Evolutionary conservation across 2,888 invertebrate genomes (phyloP).

Genomic region (Epiblema foenella): DNA sequence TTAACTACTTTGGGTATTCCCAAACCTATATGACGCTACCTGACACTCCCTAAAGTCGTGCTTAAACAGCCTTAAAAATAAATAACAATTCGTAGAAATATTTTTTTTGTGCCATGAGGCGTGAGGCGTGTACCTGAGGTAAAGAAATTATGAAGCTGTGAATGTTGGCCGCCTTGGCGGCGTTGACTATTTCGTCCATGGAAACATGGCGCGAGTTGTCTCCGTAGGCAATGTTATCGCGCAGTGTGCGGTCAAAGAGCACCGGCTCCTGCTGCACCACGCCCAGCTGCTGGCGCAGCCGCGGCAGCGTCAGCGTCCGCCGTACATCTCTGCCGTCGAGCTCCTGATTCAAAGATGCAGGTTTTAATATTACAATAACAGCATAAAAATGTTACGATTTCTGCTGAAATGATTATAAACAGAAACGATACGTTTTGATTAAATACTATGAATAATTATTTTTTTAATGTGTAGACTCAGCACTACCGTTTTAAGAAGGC

Average conservation of each 20-base stretch:
- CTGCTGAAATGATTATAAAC: background rate
- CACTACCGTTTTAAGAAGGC: background rate
- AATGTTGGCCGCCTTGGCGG: constrained; percentile 91
- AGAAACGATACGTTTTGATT: no score
- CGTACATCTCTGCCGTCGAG: constrained; percentile 85
- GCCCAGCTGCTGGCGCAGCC: constrained; percentile 90
- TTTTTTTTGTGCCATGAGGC: no score
- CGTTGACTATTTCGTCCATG: constrained; percentile 90
- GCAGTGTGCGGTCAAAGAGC: constrained; percentile 92
- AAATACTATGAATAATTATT: no score
- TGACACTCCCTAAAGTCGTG: no score
- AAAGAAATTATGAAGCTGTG: constrained; percentile 90
- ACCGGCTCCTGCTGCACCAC: constrained; percentile 94
- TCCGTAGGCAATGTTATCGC: constrained; percentile 95
- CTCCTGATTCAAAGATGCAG: constrained; percentile 61
- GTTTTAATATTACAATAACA: no score
- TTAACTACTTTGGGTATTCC: no score
- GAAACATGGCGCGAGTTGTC: constrained; percentile 88
- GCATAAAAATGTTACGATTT: background rate
- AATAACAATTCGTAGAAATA: no score
- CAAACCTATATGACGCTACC: no score
- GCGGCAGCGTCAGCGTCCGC: constrained; percentile 86
- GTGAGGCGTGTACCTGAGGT: constrained; percentile 81
- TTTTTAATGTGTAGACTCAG: no score
- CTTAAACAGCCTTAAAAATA: background rate